A percentile compares a stretch with the other conserved stretches of the same genome.
Conservation (phyloP, 1,140 invertebrate species). For the Philotrypesis tridentata region DNA sequence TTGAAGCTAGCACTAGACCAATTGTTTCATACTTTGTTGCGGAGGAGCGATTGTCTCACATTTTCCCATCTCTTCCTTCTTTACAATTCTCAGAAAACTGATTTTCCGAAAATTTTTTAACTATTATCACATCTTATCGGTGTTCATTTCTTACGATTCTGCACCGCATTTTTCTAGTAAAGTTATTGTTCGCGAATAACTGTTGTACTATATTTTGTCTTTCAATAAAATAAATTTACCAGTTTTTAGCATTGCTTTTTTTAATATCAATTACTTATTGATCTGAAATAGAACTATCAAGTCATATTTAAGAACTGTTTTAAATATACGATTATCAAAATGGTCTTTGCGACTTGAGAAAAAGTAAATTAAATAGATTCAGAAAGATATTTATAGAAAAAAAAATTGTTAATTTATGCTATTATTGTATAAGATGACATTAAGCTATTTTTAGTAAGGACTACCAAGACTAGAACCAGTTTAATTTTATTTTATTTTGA, state of each 20-base stretch:
- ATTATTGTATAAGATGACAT: not conserved
- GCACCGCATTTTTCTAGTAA: constrained; percentile 56
- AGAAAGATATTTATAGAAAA: not conserved
- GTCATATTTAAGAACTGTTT: not conserved
- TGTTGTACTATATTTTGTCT: constrained; percentile 71
- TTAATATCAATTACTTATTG: constrained; percentile 48
- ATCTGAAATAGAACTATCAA: not conserved
- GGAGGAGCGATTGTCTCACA: constrained; percentile 26
- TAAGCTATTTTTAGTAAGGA: too few relatives aligned
- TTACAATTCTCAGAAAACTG: constrained; percentile 38
- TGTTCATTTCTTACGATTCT: constrained; percentile 46
- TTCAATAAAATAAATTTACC: constrained; percentile 69
- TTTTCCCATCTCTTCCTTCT: constrained; percentile 47
- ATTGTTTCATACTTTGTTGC: constrained; percentile 50
- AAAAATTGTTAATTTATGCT: not conserved
- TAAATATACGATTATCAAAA: not conserved
- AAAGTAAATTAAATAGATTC: constrained; percentile 11
- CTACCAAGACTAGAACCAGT: too few relatives aligned
- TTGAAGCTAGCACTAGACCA: constrained; percentile 29
- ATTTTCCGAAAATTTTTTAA: constrained; percentile 50
- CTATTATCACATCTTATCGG: constrained; percentile 55
- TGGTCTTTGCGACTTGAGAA: not conserved
- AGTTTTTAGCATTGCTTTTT: constrained; percentile 60
- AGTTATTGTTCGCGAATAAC: constrained; percentile 57
- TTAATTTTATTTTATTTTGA: too few relatives aligned